Evolutionary conservation across 2,797 vertebrate species (phyloP).

Genomic region (Mareca penelope): DNA sequence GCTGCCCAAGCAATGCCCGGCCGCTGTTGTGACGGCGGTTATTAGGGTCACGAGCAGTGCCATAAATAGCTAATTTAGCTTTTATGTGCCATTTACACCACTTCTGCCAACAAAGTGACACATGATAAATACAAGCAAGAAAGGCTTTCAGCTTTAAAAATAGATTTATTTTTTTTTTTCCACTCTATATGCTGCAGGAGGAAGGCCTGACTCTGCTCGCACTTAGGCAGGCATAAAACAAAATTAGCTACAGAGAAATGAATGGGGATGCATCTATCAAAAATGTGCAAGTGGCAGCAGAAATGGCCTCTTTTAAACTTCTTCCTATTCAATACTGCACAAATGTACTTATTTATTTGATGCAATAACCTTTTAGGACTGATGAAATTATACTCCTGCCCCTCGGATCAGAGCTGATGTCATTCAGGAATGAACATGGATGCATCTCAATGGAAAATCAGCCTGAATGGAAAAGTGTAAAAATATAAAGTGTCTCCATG

Average conservation of each 20-base stretch:
- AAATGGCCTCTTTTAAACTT: slow-evolving; percentile 3
- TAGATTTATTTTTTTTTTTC: background rate
- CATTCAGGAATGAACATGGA: background rate
- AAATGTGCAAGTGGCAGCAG: background rate
- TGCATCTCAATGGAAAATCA: background rate
- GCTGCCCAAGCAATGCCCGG: background rate
- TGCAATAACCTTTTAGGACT: slow-evolving; percentile 5
- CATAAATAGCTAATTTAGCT: slow-evolving; percentile 3
- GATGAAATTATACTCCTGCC: background rate
- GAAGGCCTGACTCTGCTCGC: slow-evolving; percentile 10
- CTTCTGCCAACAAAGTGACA: background rate
- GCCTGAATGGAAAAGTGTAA: background rate
- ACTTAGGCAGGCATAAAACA: background rate
- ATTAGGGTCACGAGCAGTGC: background rate
- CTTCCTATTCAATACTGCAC: background rate
- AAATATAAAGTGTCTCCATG: background rate
- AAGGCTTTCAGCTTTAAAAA: slow-evolving; percentile 48
- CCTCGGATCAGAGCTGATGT: background rate
- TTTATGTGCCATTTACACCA: background rate
- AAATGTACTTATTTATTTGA: background rate
- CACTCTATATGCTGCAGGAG: background rate
- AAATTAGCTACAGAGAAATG: slow-evolving; percentile 20
- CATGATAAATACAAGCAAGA: slow-evolving; percentile 32
- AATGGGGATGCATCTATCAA: background rate
- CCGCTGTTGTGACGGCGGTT: background rate